These are phyloP conservation scores for Andricus quercusramuli DNA, from an alignment of 2,888 invertebrate species.

Conservation along the genomic window DNA sequence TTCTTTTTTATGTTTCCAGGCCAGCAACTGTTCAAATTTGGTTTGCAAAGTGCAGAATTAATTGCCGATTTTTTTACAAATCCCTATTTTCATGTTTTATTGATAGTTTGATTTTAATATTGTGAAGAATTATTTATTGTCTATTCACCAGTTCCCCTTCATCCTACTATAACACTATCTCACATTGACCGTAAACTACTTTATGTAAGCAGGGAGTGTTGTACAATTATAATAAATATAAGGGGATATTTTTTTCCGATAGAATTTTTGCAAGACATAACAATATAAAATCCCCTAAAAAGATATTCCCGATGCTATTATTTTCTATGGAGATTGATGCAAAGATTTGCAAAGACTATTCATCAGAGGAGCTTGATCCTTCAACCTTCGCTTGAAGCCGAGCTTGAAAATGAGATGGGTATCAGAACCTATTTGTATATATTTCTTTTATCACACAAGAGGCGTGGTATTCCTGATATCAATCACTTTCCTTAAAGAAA, in stretches of 20 bases:
- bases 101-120: too few species aligned
- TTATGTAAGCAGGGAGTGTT: background rate
- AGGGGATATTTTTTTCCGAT: background rate
- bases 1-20: too few species aligned
- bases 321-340: background rate
- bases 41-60: too few species aligned
- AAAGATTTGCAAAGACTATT: background rate
- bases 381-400: background rate
- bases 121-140: background rate
- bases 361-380: too few species aligned
- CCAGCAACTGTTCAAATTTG: too few species aligned
- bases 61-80: too few species aligned
- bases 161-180: background rate
- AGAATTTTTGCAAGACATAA: background rate
- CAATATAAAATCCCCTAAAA: background rate
- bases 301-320: background rate
- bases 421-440: constrained; percentile 2
- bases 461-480: constrained; percentile 6
- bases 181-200: background rate
- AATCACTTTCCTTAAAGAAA: background rate
- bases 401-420: background rate
- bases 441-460: background rate
- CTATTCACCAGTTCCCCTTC: background rate
- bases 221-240: background rate
- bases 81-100: too few species aligned